Conservation (phyloP, 2,888 invertebrate species). For the Lasioglossum vierecki region DNA sequence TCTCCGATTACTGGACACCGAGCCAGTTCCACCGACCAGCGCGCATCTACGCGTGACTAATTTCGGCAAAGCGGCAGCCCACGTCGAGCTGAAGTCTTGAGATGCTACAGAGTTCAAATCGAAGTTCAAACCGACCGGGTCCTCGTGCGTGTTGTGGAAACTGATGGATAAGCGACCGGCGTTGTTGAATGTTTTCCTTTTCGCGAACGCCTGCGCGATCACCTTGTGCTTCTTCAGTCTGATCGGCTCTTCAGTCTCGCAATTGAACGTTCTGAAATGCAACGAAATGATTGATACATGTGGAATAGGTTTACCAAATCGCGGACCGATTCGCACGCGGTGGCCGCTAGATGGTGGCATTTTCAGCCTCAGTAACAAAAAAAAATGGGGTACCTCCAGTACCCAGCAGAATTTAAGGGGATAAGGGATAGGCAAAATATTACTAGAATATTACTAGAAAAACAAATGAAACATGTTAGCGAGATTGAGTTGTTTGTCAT, state of each 20-base stretch:
- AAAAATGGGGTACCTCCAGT: too few species aligned
- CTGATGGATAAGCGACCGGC: conserved; percentile 94
- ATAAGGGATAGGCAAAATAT: too few species aligned
- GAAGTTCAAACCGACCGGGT: conserved; percentile 93
- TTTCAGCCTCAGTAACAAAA: too few species aligned
- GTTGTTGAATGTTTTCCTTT: conserved; percentile 92
- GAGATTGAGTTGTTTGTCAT: too few species aligned
- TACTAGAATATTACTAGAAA: too few species aligned
- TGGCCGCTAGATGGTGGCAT: too few species aligned
- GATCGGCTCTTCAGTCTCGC: conserved; percentile 88
- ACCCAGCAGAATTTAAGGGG: too few species aligned
- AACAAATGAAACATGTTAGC: too few species aligned
- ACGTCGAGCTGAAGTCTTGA: conserved; percentile 94
- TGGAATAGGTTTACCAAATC: background rate
- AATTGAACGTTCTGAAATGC: conserved; percentile 88
- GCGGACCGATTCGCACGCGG: too few species aligned
- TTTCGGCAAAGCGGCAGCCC: conserved; percentile 95
- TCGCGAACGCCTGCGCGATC: conserved; percentile 95
- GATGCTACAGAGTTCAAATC: conserved; percentile 91
- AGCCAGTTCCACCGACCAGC: conserved; percentile 87
- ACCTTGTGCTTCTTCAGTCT: conserved; percentile 94
- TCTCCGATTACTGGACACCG: conserved; percentile 85
- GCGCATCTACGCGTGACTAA: conserved; percentile 94
- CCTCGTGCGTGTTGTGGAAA: conserved; percentile 93
- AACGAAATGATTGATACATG: conserved; percentile 11